Conservation (phyloP, 2,888 invertebrate species). For the Abrostola tripartita region DNA sequence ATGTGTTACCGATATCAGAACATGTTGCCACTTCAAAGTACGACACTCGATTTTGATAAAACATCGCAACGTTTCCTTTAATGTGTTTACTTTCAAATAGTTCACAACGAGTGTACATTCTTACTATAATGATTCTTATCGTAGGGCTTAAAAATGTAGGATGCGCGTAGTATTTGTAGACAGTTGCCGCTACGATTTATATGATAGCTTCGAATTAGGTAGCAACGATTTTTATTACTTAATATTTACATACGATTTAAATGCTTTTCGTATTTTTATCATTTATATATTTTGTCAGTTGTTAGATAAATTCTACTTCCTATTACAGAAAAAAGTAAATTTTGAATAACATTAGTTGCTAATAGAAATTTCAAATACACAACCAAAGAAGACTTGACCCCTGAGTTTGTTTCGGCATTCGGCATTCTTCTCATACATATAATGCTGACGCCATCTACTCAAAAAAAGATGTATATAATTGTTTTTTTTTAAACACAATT, state of each 20-base stretch:
- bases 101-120: conserved; percentile 62
- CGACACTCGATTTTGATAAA: conserved; percentile 77
- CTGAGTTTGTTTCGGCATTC: too few relatives aligned
- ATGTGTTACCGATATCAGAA: conserved; percentile 82
- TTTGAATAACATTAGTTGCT: too few relatives aligned
- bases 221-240: conserved; percentile 60
- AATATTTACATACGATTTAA: conserved; percentile 20
- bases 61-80: conserved; percentile 75
- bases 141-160: conserved; percentile 45
- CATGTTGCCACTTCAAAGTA: conserved; percentile 80
- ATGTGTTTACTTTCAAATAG: conserved; percentile 70
- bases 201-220: conserved; percentile 50
- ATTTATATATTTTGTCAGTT: conserved; percentile 10
- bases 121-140: conserved; percentile 64
- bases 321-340: too few relatives aligned
- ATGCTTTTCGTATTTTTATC: conserved; percentile 22
- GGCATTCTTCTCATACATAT: too few relatives aligned
- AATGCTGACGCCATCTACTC: too few relatives aligned
- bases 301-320: too few relatives aligned
- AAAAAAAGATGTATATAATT: too few relatives aligned
- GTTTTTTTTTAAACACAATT: too few relatives aligned
- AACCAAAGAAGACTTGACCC: too few relatives aligned
- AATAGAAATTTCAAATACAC: too few relatives aligned
- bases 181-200: conserved; percentile 43
- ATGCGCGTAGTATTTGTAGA: conserved; percentile 32